These are phyloP conservation scores for Athene noctua DNA, from an alignment of 2,113 vertebrate genomes.

Conservation along the genomic window DNA sequence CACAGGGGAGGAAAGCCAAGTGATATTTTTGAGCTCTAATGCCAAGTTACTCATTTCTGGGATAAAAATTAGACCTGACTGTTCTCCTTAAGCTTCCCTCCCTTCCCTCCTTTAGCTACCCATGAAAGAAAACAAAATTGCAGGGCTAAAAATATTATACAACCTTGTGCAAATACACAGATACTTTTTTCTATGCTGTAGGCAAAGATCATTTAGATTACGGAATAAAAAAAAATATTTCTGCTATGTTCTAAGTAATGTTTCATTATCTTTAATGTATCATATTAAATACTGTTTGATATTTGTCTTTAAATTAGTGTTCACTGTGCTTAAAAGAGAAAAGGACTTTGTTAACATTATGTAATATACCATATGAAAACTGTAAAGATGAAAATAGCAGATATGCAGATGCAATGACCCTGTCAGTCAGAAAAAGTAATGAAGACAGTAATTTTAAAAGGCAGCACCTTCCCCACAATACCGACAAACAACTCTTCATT, in stretches of 20 bases:
- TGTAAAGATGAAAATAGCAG: not conserved
- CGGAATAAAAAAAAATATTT: not conserved
- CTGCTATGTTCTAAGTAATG: not conserved
- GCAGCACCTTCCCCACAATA: not conserved
- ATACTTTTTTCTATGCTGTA: not conserved
- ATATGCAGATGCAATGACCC: not conserved
- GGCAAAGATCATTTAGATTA: not conserved
- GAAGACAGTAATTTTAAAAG: not conserved
- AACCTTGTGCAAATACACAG: not conserved
- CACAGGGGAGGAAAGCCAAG: not conserved
- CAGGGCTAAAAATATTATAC: not conserved
- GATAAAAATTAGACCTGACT: conserved; percentile 20
- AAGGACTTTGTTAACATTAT: not conserved
- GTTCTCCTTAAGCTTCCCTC: not conserved
- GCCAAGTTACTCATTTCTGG: not conserved
- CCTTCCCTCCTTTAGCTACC: not conserved
- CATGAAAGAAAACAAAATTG: not conserved
- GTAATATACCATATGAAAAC: not conserved
- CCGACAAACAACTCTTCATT: not conserved
- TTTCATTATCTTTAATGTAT: not conserved
- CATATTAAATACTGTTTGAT: not conserved
- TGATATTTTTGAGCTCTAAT: not conserved
- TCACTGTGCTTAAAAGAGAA: not conserved
- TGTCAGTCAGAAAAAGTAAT: not conserved
- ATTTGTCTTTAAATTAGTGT: not conserved